Percentiles rank a stretch among this genome's conserved stretches.
Conservation (phyloP, 2,113 vertebrate genomes). For the Phoenicopterus ruber region DNA sequence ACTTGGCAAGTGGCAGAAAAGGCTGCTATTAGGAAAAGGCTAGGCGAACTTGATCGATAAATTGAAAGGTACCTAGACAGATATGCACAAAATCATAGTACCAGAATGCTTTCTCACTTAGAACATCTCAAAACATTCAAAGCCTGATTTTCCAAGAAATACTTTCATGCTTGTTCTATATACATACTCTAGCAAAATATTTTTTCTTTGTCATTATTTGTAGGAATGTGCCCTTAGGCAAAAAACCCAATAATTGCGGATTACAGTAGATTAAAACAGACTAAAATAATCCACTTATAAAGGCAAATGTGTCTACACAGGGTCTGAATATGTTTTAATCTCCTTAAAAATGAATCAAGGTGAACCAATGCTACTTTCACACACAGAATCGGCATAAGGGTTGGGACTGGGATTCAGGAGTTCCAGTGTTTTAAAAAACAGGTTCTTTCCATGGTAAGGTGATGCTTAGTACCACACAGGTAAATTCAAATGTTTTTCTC, state of each 20-base stretch:
- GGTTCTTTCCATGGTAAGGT: neutral
- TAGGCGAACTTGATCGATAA: neutral
- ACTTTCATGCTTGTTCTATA: neutral
- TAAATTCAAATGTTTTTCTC: neutral
- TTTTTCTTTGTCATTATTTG: neutral
- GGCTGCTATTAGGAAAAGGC: neutral
- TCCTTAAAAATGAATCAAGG: slow-evolving; percentile 17
- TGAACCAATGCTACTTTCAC: neutral
- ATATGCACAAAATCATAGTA: neutral
- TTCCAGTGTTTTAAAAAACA: neutral
- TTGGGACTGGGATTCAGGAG: neutral
- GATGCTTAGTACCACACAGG: neutral
- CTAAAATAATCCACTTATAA: neutral
- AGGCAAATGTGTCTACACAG: neutral
- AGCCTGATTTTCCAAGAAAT: neutral
- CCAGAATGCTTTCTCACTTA: neutral
- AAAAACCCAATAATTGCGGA: neutral
- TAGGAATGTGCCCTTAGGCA: neutral
- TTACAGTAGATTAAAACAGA: neutral
- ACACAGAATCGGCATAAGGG: neutral
- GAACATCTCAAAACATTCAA: neutral
- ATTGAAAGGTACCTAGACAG: neutral
- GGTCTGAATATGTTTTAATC: neutral
- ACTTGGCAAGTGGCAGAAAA: neutral
- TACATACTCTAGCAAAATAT: neutral